These are phyloP conservation scores for Drosophila stalkeri DNA, from an alignment of 2,888 invertebrate species.

Conservation along the genomic window DNA sequence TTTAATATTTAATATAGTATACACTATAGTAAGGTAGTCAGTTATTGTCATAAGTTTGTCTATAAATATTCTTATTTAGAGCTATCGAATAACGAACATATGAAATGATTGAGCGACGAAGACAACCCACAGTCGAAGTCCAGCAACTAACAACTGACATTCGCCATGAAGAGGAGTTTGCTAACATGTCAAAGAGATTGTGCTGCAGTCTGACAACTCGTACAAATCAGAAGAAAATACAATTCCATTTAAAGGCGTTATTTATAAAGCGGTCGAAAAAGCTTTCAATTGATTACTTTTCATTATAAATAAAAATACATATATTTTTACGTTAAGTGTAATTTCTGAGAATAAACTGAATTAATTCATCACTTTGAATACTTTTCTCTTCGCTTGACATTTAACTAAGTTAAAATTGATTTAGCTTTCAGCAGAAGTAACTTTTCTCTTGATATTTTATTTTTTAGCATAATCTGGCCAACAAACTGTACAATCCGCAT, in stretches of 20 bases:
- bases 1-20: too few species aligned
- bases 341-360: not conserved
- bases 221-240: not conserved
- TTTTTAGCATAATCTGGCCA: constrained; percentile 18
- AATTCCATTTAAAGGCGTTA: not conserved
- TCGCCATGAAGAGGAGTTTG: not conserved
- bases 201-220: not conserved
- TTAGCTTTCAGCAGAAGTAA: constrained; percentile 5
- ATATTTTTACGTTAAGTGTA: not conserved
- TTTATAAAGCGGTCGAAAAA: not conserved
- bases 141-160: not conserved
- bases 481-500: constrained; percentile 27
- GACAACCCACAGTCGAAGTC: not conserved
- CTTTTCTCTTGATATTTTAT: not conserved
- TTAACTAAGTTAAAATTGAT: constrained; percentile 7
- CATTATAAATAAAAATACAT: not conserved
- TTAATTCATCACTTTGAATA: constrained; percentile 1
- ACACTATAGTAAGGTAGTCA: too few species aligned
- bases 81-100: too few species aligned
- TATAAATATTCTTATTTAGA: too few species aligned
- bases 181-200: not conserved
- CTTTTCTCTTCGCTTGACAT: constrained; percentile 4
- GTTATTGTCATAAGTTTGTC: too few species aligned
- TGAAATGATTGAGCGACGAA: too few species aligned
- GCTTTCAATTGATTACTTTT: constrained; percentile 1